Evolutionary conservation across 2,797 vertebrate genomes (phyloP).

Genomic region (Scleropages formosus): DNA sequence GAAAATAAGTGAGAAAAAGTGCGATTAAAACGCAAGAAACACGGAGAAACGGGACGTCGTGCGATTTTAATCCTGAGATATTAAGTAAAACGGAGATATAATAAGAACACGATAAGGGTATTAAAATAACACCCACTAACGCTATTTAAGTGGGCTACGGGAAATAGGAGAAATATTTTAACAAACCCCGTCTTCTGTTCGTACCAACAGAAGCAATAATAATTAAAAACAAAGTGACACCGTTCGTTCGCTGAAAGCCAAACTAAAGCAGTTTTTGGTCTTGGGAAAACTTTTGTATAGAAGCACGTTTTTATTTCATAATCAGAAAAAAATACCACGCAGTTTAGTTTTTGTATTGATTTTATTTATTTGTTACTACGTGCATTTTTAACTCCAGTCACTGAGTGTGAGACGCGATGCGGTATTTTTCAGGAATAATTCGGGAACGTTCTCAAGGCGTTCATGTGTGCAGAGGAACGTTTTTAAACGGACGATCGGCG

Average conservation of each 20-base stretch:
- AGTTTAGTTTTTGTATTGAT: too few relatives aligned
- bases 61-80: too few relatives aligned
- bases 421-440: not conserved
- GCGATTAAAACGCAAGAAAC: too few relatives aligned
- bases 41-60: too few relatives aligned
- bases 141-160: too few relatives aligned
- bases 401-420: not conserved
- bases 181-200: not conserved
- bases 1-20: too few relatives aligned
- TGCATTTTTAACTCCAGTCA: slow-evolving; percentile 4
- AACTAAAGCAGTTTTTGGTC: slow-evolving; percentile 3
- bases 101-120: too few relatives aligned
- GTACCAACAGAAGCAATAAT: not conserved
- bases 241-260: not conserved
- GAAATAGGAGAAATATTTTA: too few relatives aligned
- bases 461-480: not conserved
- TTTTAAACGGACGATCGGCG: not conserved
- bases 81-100: too few relatives aligned
- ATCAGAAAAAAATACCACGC: too few relatives aligned
- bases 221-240: not conserved
- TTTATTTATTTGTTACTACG: too few relatives aligned
- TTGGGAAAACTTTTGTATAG: not conserved
- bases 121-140: too few relatives aligned
- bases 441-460: not conserved
- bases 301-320: not conserved